Evolutionary conservation across 1,140 invertebrate genomes (phyloP), one percentile per base, ranked within the genome.

Genomic region (Drosophila navojoa): DNA sequence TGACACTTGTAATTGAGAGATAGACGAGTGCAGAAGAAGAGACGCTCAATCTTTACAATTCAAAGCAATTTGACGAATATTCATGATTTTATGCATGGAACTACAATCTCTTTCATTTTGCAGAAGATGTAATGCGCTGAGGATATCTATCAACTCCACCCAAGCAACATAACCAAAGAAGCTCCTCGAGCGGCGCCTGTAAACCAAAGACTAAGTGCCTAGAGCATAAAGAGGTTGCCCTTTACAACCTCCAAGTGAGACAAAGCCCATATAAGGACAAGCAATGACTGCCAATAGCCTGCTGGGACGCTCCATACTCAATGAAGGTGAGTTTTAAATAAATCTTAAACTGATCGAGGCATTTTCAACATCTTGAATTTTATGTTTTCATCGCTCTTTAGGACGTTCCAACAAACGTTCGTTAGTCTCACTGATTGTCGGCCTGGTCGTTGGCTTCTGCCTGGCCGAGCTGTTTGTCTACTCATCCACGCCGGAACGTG

Each of bases 331-430:
- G 69, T 68, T 13, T 2, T 15, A 4, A 2, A 5, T 11, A 44
- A 15, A 6, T 16, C 3, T 15, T 4, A 0, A 44, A 44, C 1
- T 44, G 5, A 6, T 44, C 15, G n/a, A 44, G 0, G 0, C n/a
- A 16, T 16, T 16, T 9, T 45, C 6, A 2, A 45, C 5, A 15
- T 6, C 9, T 22, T 22, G 19, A 2, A 35, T 44, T 44, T 5
- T 44, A 5, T 5, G 19, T 22, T 22, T 22, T 22, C 19, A 22
- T 22, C 19, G 19, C 19, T 22, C 22, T 3, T 15, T 44, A 80
- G 89, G 77, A 47, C 86, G 80, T 45, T 91, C 91, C n/a, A 92
- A 91, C 71, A 91, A 91, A 54, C 90, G 87, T 13, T 89, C 89
- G 0, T 74, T 92, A 38, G 67, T 87, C 22, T 90, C 91, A 4